Conservation (phyloP, 2,797 vertebrate genomes). For the Peromyscus melanophrys region DNA sequence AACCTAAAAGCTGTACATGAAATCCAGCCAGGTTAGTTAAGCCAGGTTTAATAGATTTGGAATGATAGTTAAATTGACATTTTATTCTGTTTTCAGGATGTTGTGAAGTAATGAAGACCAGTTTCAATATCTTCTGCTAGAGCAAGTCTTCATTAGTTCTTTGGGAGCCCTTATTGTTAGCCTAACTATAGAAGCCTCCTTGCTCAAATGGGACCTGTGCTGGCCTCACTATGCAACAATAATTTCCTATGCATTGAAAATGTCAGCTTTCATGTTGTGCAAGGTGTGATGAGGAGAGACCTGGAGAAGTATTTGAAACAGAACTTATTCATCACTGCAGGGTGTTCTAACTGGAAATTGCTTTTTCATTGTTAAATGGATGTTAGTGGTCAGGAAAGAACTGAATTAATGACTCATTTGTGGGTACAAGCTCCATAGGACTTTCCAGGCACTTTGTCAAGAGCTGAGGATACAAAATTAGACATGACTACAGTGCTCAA, state of each 20-base stretch:
- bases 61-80: background rate
- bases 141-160: background rate
- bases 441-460: conserved; percentile 45
- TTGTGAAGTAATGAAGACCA: background rate
- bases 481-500: background rate
- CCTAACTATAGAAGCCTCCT: background rate
- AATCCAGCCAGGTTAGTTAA: background rate
- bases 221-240: background rate
- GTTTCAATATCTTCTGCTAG: background rate
- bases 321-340: background rate
- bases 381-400: conserved; percentile 18
- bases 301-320: background rate
- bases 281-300: background rate
- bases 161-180: background rate
- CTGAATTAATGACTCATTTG: conserved; percentile 14
- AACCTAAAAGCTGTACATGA: background rate
- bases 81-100: background rate
- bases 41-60: background rate
- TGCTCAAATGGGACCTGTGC: background rate
- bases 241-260: background rate
- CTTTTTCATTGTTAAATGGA: background rate
- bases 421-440: background rate
- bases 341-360: background rate
- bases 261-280: background rate
- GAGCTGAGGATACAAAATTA: background rate